Evolutionary conservation across 1,140 invertebrate species (phyloP).

Genomic region (Batillaria attramentaria): DNA sequence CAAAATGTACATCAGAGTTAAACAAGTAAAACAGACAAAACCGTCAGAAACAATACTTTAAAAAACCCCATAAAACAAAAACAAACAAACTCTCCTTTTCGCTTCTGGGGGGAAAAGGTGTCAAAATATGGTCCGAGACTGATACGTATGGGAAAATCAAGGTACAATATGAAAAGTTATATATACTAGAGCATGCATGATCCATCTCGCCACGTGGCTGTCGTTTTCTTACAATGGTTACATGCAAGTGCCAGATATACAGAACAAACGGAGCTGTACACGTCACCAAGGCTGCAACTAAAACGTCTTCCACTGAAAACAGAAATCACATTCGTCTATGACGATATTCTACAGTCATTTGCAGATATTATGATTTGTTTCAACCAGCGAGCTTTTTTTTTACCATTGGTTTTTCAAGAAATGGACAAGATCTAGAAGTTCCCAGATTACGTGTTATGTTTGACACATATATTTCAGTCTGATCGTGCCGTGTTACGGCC

Average conservation of each 20-base stretch:
- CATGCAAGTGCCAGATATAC: no score
- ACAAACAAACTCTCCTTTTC: not conserved
- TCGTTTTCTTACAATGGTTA: not conserved
- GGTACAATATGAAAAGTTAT: not conserved
- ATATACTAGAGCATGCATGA: not conserved
- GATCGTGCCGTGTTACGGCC: no score
- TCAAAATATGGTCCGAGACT: not conserved
- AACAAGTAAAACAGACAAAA: no score
- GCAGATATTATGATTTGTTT: no score
- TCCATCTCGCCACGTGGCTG: not conserved
- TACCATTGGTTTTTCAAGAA: no score
- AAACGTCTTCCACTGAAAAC: not conserved
- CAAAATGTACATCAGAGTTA: no score
- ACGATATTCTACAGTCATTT: no score
- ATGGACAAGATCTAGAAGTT: no score
- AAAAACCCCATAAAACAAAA: not conserved
- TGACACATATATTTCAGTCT: no score
- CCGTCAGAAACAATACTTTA: not conserved
- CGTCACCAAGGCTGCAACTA: not conserved
- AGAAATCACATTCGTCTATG: no score
- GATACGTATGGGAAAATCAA: not conserved
- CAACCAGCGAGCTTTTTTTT: no score
- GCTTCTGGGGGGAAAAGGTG: not conserved
- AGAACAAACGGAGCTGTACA: not conserved
- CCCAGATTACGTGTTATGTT: no score